Evolutionary conservation across 2,888 invertebrate genomes (phyloP).

Genomic region (Stenodera caucasica): DNA sequence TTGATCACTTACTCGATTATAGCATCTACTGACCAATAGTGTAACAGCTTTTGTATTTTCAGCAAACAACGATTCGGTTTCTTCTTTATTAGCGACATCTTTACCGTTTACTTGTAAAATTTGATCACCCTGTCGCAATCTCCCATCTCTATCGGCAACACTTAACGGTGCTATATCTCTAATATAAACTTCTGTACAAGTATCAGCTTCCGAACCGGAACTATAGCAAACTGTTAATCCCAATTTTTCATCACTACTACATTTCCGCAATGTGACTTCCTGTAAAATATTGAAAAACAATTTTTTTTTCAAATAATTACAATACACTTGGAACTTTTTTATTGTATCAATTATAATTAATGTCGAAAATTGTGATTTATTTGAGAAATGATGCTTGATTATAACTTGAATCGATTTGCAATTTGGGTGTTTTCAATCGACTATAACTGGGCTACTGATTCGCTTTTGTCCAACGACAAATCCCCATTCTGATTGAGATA

Average conservation of each 20-base stretch:
- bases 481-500: neutral
- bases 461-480: conserved; percentile 10
- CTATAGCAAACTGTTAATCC: conserved; percentile 72
- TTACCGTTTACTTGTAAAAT: conserved; percentile 64
- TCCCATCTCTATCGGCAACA: conserved; percentile 63
- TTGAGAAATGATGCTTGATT: conserved; percentile 19
- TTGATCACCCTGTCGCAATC: conserved; percentile 65
- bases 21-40: conserved; percentile 63
- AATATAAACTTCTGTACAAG: conserved; percentile 66
- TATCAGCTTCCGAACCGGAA: conserved; percentile 59
- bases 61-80: conserved; percentile 65
- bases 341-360: no score
- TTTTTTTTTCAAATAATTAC: no score
- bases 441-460: conserved; percentile 11
- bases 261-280: conserved; percentile 68
- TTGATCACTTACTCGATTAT: conserved; percentile 56
- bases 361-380: conserved; percentile 6
- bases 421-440: conserved; percentile 23
- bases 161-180: conserved; percentile 66
- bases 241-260: conserved; percentile 62
- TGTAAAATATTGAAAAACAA: no score
- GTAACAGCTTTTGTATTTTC: conserved; percentile 62
- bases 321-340: no score
- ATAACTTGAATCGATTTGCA: conserved; percentile 24
- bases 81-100: conserved; percentile 63